These are phyloP conservation scores for Poecilia picta DNA, from an alignment of 2,797 vertebrate species.

Conservation along the genomic window DNA sequence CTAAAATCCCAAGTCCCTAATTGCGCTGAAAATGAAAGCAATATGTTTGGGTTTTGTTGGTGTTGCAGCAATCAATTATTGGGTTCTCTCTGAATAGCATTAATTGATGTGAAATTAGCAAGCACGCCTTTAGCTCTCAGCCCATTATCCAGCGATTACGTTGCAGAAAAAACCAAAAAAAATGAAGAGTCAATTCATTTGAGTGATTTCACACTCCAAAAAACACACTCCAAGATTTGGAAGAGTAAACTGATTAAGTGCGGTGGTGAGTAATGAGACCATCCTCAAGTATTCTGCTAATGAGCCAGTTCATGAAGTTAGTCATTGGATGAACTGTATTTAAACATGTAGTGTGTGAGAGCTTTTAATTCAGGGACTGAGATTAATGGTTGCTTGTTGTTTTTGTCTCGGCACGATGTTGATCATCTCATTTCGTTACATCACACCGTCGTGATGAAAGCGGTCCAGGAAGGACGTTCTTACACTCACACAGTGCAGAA, in stretches of 20 bases:
- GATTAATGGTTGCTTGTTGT: constrained; percentile 1
- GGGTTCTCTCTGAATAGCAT: constrained; percentile 70
- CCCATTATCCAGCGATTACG: constrained; percentile 72
- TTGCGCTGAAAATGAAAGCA: constrained; percentile 67
- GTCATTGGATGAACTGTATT: constrained; percentile 22
- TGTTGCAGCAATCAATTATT: constrained; percentile 71
- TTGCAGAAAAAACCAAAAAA: constrained; percentile 63
- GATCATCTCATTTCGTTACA: not conserved
- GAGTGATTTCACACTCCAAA: constrained; percentile 73
- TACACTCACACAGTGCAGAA: constrained; percentile 14
- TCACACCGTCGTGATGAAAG: constrained; percentile 14
- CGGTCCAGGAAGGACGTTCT: constrained; percentile 12
- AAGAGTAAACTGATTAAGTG: constrained; percentile 54
- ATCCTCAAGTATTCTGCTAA: constrained; percentile 54
- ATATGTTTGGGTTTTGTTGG: constrained; percentile 58
- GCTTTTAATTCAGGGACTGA: constrained; percentile 6
- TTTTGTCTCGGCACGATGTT: not conserved
- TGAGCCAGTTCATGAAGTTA: constrained; percentile 58
- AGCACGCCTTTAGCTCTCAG: constrained; percentile 69
- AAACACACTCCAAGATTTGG: constrained; percentile 60
- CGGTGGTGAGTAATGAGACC: constrained; percentile 65
- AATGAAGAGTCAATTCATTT: constrained; percentile 58
- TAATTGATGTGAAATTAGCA: constrained; percentile 80
- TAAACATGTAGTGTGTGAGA: constrained; percentile 16
- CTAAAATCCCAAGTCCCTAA: constrained; percentile 53